Conservation (phyloP, 1,140 invertebrate species). For the Drosophila sp. region DNA sequence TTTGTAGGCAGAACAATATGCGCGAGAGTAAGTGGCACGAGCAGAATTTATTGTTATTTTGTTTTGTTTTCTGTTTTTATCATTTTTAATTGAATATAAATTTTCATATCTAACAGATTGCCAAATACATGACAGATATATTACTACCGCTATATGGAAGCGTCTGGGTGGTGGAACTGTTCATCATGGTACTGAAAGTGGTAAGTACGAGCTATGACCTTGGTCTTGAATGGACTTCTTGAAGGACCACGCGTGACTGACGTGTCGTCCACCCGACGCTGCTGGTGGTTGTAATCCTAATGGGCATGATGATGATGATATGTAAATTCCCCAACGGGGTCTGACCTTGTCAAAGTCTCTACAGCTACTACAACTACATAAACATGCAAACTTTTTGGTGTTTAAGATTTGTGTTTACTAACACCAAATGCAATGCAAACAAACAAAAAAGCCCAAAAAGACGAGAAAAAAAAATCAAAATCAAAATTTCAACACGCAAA, state of each 20-base stretch:
- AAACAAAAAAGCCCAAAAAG: conserved; percentile 9
- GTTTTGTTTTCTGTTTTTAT: background rate
- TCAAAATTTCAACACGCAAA: conserved; percentile 22
- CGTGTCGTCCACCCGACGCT: conserved; percentile 2
- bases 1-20: conserved; percentile 9
- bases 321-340: conserved; percentile 7
- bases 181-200: background rate
- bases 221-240: conserved; percentile 4
- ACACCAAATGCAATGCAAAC: conserved; percentile 19
- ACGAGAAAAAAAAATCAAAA: background rate
- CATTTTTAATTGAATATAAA: background rate
- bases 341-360: conserved; percentile 17
- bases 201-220: conserved; percentile 5
- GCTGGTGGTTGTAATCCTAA: background rate
- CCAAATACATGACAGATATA: background rate
- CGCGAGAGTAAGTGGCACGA: background rate
- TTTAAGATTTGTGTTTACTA: conserved; percentile 20
- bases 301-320: background rate
- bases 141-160: conserved; percentile 1
- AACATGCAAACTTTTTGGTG: conserved; percentile 17
- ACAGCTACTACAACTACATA: conserved; percentile 15
- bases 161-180: background rate
- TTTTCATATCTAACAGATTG: background rate
- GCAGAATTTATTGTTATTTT: background rate
- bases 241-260: conserved; percentile 8